Base-by-base conservation (phyloP, 64 coral and sea anemone species). In the Pocillopora damicornis region DNA sequence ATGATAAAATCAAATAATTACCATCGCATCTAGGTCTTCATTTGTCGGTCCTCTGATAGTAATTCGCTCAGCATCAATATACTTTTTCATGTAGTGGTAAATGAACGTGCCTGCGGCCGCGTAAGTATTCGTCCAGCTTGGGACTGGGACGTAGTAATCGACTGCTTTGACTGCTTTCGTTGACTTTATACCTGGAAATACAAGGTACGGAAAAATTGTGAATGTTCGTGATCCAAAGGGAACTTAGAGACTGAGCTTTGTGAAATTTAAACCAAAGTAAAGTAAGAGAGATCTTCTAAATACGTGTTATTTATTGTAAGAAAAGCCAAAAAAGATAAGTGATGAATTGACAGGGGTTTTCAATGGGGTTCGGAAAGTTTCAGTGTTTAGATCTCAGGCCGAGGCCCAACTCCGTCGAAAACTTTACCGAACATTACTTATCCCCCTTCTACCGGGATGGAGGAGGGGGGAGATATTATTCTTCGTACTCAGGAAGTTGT, bases 401-500 rank as follows among this genome's bases (percentile, higher is more conserved):
- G 0, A 7, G 42, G 42, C 2, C 42, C 42, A 51, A 51, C 42
- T 51, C 42, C 42, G 3, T 51, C 42, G 2, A 51, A 51, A 2
- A 51, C 42, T 51, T 51, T 51, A 51, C 42, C 42, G 42, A 51
- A 7, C 42, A 2, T 51, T 51, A 51, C 42, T 7, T 7, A 51
- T 2, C 42, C 42, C 42, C 75, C 22, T 45, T 13, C 87, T n/a
- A 87, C 62, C 90, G 87, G 9, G n/a, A 77, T n/a, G 13, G 51
- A 36, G 15, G 15, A 37, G 12, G 38, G 4, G 18, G 13, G 8
- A 35, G 56, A 22, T 45, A 9, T 58, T 56, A 75, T 76, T n/a
- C 4, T 76, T 22, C 88, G 30, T 86, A 91, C 89, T 78, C 25
- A 91, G 35, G 58, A 91, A 86, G 61, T 91, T 91, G 16, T 58